Percentiles rank a stretch among this genome's conserved stretches.
Conservation (phyloP, 2,113 vertebrate genomes). For the Gasterosteus nipponicus region DNA sequence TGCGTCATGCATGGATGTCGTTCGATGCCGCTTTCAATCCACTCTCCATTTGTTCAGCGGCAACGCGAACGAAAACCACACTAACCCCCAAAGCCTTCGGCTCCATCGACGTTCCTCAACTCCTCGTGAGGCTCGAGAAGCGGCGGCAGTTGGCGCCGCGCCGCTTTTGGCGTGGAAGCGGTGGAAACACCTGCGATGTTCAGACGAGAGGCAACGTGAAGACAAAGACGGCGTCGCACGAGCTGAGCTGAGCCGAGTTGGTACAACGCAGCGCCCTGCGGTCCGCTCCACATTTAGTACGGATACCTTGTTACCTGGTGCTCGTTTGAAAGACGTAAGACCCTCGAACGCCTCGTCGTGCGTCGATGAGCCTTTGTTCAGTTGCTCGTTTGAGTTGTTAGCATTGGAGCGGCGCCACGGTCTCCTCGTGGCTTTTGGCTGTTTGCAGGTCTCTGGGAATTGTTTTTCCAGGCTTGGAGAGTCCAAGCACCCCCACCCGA, state of each 20-base stretch:
- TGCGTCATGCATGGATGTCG: constrained; percentile 38
- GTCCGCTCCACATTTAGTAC: too few species aligned
- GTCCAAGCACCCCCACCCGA: background rate
- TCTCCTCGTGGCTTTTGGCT: constrained; percentile 66
- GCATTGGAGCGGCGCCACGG: constrained; percentile 51
- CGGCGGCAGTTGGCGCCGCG: background rate
- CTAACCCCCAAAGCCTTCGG: background rate
- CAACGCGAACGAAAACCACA: constrained; percentile 10
- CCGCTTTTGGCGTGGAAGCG: background rate
- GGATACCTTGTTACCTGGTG: too few species aligned
- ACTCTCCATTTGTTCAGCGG: constrained; percentile 9
- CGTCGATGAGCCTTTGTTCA: background rate
- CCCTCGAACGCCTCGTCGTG: too few species aligned
- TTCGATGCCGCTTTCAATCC: constrained; percentile 47
- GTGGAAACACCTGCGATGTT: background rate
- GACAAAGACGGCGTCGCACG: background rate
- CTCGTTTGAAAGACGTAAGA: too few species aligned
- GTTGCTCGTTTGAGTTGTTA: constrained; percentile 61
- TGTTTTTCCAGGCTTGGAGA: constrained; percentile 70
- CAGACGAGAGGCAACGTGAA: background rate
- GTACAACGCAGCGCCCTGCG: too few species aligned
- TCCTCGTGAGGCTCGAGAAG: constrained; percentile 18
- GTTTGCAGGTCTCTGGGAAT: constrained; percentile 51
- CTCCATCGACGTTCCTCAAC: constrained; percentile 21
- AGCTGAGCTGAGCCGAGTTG: background rate